Percentiles rank a stretch among this genome's conserved stretches.
These are phyloP conservation scores for Camponotus floridanus DNA, from an alignment of 1,140 invertebrate species.

Conservation along the genomic window DNA sequence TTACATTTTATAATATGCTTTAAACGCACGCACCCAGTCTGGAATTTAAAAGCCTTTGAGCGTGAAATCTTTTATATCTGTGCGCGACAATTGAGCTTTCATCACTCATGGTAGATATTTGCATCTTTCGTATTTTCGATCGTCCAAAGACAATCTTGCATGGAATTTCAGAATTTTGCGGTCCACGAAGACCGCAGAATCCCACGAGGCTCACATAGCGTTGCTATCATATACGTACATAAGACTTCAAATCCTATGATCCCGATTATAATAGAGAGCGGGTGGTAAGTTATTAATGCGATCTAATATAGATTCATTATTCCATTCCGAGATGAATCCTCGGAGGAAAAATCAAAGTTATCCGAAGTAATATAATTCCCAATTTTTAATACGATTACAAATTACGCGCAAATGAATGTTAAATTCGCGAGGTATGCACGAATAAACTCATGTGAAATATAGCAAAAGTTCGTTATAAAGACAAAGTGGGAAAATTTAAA, in stretches of 20 bases:
- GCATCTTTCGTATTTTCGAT: neutral
- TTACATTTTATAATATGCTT: no score
- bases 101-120: neutral
- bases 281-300: constrained; percentile 5
- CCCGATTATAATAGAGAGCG: constrained; percentile 36
- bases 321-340: neutral
- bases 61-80: neutral
- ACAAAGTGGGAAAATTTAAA: neutral
- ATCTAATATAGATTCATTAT: constrained; percentile 28
- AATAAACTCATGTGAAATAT: neutral
- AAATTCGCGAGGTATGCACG: neutral
- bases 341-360: neutral
- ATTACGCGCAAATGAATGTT: neutral
- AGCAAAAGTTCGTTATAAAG: neutral
- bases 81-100: neutral
- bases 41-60: neutral
- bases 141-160: neutral
- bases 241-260: constrained; percentile 12
- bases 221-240: neutral
- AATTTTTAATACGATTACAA: neutral
- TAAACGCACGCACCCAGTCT: neutral
- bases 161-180: constrained; percentile 20
- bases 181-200: neutral
- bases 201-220: neutral
- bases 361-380: neutral